Evolutionary conservation across 1,140 invertebrate genomes (phyloP).

Genomic region (Sitophilus oryzae): DNA sequence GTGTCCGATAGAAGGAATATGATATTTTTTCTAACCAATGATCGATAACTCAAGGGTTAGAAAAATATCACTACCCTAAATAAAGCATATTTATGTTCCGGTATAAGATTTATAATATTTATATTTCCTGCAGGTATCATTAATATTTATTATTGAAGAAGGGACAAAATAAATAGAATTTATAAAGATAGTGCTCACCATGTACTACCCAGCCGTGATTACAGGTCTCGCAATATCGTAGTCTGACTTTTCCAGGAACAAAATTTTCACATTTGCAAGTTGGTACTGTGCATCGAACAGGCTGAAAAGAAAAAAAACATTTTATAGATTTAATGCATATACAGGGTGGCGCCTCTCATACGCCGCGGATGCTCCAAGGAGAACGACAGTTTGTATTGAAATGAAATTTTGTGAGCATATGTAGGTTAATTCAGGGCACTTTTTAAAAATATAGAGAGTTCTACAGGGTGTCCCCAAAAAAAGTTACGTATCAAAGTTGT

Average conservation of each 20-base stretch:
- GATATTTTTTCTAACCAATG: constrained; percentile 17
- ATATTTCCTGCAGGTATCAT: no score
- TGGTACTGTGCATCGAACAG: constrained; percentile 65
- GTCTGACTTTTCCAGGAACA: constrained; percentile 62
- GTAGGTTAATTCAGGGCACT: no score
- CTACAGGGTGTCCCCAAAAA: no score
- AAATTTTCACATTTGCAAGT: constrained; percentile 70
- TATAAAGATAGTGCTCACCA: constrained; percentile 53
- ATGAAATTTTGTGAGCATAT: no score
- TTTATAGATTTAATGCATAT: no score
- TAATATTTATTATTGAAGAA: no score
- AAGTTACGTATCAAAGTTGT: no score
- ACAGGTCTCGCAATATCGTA: constrained; percentile 67
- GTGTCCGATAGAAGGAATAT: constrained; percentile 17
- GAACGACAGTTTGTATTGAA: no score
- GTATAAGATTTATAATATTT: background rate
- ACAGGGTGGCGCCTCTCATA: no score
- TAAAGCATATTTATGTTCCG: background rate
- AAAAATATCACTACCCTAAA: constrained; percentile 4
- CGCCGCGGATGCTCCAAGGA: no score
- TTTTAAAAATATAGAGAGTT: no score
- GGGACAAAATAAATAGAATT: background rate
- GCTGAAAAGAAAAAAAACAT: constrained; percentile 59
- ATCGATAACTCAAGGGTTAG: constrained; percentile 19
- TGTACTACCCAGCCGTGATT: constrained; percentile 74